phyloP scores from a whole-genome alignment of 1,140 invertebrate genomes.

The Nylanderia fulva region DNA sequence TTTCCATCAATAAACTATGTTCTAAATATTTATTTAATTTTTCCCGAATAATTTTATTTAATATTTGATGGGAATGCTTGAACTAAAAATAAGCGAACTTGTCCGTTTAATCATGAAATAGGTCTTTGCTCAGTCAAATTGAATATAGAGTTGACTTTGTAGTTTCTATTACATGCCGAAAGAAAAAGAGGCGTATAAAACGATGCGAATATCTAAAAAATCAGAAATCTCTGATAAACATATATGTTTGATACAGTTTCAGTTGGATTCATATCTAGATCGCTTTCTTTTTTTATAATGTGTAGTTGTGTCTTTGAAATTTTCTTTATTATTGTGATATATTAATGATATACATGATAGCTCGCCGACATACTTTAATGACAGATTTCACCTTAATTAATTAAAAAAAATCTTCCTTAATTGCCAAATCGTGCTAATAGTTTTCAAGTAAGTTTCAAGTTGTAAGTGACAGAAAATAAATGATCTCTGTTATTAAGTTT shows the following conservation, averaged over 20 bases:
- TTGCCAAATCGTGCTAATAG: no score
- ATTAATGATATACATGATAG: no score
- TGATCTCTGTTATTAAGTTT: slow-evolving; percentile 1
- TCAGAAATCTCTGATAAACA: not conserved
- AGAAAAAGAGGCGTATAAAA: slow-evolving; percentile 1
- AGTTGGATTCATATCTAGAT: not conserved
- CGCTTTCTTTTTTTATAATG: no score
- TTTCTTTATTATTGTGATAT: no score
- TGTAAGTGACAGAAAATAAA: not conserved
- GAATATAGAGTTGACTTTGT: slow-evolving; percentile 1
- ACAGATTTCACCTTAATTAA: no score
- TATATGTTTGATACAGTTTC: not conserved
- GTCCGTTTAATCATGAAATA: slow-evolving; percentile 14
- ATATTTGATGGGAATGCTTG: not conserved
- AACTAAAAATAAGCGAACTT: slow-evolving; percentile 1
- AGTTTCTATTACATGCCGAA: not conserved
- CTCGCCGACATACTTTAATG: no score
- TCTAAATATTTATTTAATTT: slow-evolving; percentile 7
- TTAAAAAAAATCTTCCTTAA: no score
- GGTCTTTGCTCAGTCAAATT: not conserved
- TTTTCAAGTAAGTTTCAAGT: not conserved
- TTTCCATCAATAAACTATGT: not conserved
- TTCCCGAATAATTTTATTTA: not conserved
- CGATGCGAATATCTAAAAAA: not conserved
- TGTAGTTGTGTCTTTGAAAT: no score